Conservation (phyloP, 2,888 invertebrate species). For the Lasioglossum zephyrum region DNA sequence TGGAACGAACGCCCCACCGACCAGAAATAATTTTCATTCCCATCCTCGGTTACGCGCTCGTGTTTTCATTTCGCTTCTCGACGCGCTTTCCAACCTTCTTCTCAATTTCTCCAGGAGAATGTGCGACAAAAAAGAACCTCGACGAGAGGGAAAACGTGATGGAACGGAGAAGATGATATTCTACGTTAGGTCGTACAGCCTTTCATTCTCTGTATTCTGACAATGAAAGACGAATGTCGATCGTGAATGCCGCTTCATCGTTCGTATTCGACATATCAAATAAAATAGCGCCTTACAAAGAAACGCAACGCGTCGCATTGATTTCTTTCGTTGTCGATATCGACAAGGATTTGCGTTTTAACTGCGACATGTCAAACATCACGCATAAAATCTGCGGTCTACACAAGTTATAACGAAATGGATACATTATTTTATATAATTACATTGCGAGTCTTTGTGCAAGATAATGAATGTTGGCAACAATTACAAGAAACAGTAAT, state of each 20-base stretch:
- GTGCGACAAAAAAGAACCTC: background rate
- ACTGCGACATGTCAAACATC: no score
- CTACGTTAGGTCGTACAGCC: background rate
- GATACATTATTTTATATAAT: no score
- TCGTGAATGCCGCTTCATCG: background rate
- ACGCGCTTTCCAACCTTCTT: background rate
- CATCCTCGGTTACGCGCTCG: background rate
- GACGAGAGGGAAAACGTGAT: background rate
- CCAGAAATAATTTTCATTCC: slow-evolving; percentile 42
- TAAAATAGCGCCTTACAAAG: background rate
- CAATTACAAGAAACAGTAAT: no score
- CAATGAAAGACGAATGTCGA: background rate
- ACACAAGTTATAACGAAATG: no score
- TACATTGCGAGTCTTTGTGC: no score
- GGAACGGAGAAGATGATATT: background rate
- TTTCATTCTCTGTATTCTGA: background rate
- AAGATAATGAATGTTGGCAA: no score
- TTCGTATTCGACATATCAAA: background rate
- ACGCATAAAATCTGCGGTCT: no score
- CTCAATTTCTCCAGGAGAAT: slow-evolving; percentile 15
- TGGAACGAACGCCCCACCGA: background rate
- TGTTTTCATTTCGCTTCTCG: slow-evolving; percentile 30
- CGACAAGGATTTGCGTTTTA: background rate
- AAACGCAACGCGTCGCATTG: background rate
- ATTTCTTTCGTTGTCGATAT: background rate